Base-by-base conservation (phyloP, 1,140 invertebrate species). In the Halyomorpha halys region DNA sequence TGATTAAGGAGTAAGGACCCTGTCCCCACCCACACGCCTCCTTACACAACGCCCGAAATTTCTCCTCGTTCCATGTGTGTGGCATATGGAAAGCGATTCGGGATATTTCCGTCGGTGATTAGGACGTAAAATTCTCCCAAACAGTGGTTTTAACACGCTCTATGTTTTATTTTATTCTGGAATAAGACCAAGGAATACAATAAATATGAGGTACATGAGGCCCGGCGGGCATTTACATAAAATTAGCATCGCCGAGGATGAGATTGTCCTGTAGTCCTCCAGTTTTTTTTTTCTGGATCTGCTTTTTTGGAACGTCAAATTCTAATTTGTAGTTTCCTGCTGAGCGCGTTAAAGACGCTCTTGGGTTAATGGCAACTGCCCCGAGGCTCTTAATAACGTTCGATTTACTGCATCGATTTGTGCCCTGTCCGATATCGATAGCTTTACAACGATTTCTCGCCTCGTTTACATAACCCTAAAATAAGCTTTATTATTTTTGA, bases 321-420 rank as follows among this genome's bases (percentile, higher is more conserved):
- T 25, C 53, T 56, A 56, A 56, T 56, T 56, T 56, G 53, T 56
- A 56, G 53, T 56, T 56, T 56, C 53, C 53, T 56, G 53, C 53
- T 56, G 47, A 4, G 3, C n/a, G 47, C 47, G n/a, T 49, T 49
- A 18, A 21, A 49, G 47, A 49, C 19, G 47, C n/a, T 18, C 47
- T 49, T 19, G 47, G n/a, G 53, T 23, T 56, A 56, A 56, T 23
- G 23, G 53, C 47, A 19, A 21, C 6, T 11, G n/a, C n/a, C 47
- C 47, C 47, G 47, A 21, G 47, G n/a, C 47, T 18, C 47, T 49
- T 18, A 18, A 19, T 49, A 49, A 49, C 47, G 47, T 21, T 18
- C 21, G 47, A 18, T 49, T 49, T 21, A 19, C 47, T 39, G 1
- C 34, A 39, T 39, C 34, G 34, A 39, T 39, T 39, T 39, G 34